Evolutionary conservation across 2,113 vertebrate species (phyloP).

Genomic region (Pelobates fuscus): DNA sequence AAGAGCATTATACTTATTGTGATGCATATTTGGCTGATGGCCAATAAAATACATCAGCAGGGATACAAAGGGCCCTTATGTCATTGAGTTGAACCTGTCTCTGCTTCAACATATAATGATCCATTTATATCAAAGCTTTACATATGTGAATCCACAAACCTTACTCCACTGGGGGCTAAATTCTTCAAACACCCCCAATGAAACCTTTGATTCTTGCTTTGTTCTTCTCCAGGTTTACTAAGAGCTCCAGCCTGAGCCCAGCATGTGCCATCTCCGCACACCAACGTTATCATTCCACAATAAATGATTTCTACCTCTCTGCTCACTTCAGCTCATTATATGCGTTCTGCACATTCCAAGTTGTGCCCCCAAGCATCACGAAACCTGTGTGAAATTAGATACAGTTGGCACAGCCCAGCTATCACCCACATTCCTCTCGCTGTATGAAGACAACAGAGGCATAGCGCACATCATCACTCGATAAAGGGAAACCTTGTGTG

Average conservation of each 20-base stretch:
- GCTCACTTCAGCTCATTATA: conserved; percentile 61
- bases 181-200: not conserved
- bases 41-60: too few relatives aligned
- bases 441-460: conserved; percentile 53
- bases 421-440: conserved; percentile 56
- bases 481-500: conserved; percentile 25
- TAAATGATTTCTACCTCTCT: conserved; percentile 67
- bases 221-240: conserved; percentile 53
- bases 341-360: conserved; percentile 44
- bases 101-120: too few relatives aligned
- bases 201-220: conserved; percentile 52
- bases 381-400: conserved; percentile 67
- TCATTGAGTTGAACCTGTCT: too few relatives aligned
- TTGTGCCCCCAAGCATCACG: conserved; percentile 60
- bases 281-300: conserved; percentile 54
- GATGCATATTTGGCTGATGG: too few relatives aligned
- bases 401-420: conserved; percentile 52
- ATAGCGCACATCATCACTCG: conserved; percentile 55
- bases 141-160: not conserved
- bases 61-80: too few relatives aligned
- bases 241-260: conserved; percentile 15
- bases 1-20: too few relatives aligned
- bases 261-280: conserved; percentile 54
- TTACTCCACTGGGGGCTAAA: not conserved
- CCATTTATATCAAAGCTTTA: not conserved